phyloP scores from a whole-genome alignment of 2,113 vertebrate genomes.

The Myrmecophaga tridactyla region DNA sequence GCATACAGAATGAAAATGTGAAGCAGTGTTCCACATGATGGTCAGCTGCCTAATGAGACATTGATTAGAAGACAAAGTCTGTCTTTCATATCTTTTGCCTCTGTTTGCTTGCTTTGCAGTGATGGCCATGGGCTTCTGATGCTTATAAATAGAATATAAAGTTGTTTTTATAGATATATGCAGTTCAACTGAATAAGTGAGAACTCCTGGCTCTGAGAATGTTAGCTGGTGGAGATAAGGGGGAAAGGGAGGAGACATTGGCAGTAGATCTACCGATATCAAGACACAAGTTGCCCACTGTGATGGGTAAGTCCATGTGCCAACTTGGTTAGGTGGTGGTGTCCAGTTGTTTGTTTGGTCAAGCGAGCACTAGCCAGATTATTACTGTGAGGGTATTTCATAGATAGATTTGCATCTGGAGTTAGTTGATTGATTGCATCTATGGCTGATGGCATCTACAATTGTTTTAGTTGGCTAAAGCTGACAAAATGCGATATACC shows the following conservation, averaged over 20 bases:
- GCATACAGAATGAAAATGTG: background rate
- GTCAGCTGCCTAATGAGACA: background rate
- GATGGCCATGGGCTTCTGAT: background rate
- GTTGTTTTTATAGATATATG: slow-evolving; percentile 12
- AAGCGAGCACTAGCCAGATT: no score
- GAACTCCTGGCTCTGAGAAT: background rate
- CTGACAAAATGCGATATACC: no score
- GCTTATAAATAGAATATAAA: slow-evolving; percentile 19
- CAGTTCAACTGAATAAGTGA: background rate
- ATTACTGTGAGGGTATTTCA: no score
- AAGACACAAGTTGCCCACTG: background rate
- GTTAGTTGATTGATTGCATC: no score
- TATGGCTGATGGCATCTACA: no score
- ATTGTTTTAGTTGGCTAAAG: no score
- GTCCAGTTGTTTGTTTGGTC: no score
- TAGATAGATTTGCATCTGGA: no score
- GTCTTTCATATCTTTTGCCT: background rate
- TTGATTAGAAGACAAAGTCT: slow-evolving; percentile 16
- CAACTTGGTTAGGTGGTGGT: no score
- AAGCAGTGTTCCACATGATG: background rate
- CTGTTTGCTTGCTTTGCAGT: background rate
- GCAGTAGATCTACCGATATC: background rate
- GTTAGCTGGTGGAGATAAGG: background rate
- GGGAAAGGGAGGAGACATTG: background rate
- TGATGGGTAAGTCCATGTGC: no score